Evolutionary conservation across 2,113 vertebrate species (phyloP).

Genomic region (Andinoacara biseriatus): DNA sequence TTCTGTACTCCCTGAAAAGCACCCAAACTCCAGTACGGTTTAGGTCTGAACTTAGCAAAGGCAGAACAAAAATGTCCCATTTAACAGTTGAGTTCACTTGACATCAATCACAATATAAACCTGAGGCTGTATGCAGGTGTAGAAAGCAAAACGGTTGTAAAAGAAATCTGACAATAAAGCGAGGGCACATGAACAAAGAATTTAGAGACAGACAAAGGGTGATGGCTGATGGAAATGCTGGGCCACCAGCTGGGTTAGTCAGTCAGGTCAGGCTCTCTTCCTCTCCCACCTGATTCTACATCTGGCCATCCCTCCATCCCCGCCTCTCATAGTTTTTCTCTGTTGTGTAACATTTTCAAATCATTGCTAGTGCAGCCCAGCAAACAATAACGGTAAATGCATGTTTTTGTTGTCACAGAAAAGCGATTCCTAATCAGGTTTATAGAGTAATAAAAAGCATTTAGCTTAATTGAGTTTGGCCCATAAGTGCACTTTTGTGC

Average conservation of each 20-base stretch:
- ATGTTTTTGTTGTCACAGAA: conserved; percentile 35
- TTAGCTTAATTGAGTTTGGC: conserved; percentile 48
- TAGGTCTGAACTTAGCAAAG: background rate
- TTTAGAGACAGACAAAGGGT: background rate
- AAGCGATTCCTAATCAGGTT: conserved; percentile 44
- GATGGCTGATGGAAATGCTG: background rate
- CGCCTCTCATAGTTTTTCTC: conserved; percentile 3
- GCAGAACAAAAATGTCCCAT: background rate
- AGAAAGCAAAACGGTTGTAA: background rate
- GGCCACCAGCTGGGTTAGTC: conserved; percentile 20
- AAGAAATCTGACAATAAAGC: background rate
- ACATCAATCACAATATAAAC: background rate
- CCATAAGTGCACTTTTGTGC: conserved; percentile 53
- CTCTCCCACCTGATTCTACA: conserved; percentile 34
- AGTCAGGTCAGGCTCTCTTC: conserved; percentile 19
- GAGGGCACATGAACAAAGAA: background rate
- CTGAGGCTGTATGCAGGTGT: background rate
- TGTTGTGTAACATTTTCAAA: conserved; percentile 29
- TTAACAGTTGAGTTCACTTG: background rate
- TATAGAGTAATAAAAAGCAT: conserved; percentile 46
- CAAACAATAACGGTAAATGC: conserved; percentile 33
- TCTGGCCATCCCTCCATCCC: conserved; percentile 16
- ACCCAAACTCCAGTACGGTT: background rate
- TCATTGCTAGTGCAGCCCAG: conserved; percentile 13
- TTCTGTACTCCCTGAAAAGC: too few relatives aligned